A percentile compares a stretch with the other conserved stretches of the same genome.
These are phyloP conservation scores for Pelagia noctiluca DNA, from an alignment of 30 jellyfish, hydroid and myxozoan species.

Conservation along the genomic window DNA sequence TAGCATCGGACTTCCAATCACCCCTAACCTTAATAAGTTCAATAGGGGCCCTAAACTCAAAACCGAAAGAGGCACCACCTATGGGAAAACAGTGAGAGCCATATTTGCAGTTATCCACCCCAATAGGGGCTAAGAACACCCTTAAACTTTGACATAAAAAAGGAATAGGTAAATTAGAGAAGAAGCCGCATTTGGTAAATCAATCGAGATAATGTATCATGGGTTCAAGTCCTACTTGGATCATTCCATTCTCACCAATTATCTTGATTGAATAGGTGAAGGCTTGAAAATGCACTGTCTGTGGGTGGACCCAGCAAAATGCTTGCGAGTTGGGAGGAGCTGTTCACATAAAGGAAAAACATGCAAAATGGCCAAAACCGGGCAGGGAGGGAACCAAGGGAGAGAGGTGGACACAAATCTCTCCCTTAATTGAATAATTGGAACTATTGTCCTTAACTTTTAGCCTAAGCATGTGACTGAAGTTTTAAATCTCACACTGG, in stretches of 20 bases:
- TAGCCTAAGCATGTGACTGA: too few species aligned
- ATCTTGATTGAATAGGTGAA: too few species aligned
- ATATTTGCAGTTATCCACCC: neutral
- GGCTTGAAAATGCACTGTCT: neutral
- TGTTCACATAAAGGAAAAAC: neutral
- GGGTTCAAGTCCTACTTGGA: too few species aligned
- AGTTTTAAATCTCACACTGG: too few species aligned
- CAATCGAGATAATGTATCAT: too few species aligned
- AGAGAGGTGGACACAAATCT: neutral
- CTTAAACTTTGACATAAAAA: conserved; percentile 15
- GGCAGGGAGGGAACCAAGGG: conserved; percentile 10
- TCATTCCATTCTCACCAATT: too few species aligned
- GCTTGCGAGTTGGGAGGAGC: conserved; percentile 11
- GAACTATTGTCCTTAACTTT: too few species aligned
- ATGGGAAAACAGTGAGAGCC: conserved; percentile 18
- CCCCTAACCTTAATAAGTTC: conserved; percentile 13
- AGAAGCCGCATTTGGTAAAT: too few species aligned
- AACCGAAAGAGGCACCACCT: conserved; percentile 28
- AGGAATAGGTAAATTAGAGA: too few species aligned
- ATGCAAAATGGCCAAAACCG: conserved; percentile 6
- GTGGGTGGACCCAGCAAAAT: conserved; percentile 1
- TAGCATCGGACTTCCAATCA: conserved; percentile 37
- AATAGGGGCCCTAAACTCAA: conserved; percentile 20
- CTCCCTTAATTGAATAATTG: conserved; percentile 17
- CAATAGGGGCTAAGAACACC: neutral